Base-by-base conservation (phyloP, 2,888 invertebrate genomes). In the Ormyrus pomaceus region DNA sequence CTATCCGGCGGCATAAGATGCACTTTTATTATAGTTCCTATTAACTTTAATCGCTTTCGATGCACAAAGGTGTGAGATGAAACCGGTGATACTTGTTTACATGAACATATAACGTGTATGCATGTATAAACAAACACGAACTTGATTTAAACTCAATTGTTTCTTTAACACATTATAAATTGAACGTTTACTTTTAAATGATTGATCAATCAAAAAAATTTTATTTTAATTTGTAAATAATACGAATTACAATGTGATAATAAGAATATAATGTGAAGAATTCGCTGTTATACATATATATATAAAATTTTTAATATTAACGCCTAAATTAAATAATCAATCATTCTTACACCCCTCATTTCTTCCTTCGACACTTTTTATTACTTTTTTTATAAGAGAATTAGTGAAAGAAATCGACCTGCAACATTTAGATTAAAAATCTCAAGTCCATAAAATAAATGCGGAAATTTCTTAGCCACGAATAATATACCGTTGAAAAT, bases 1-100 rank as follows among this genome's bases (percentile, higher is more conserved):
- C 19, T 19, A 19, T 19, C 19, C 19, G 19, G 19, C 19, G 19
- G 19, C 19, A 19, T 19, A 19, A 19, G 0, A 19, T 19, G 19
- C 19, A 19, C 19, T 19, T 19, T 19, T 19, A 19, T 19, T 19
- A 19, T 19, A 19, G 19, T 19, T 19, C 19, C 19, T 46, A 62
- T 56, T n/a, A 19, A 59, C 59, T 7, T 59, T 59, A 59, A 59
- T 59, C 59, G 59, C 7, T 19, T 59, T 19, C 9, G 6, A n/a
- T 19, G 59, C 11, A 10, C 9, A 5, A 56, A 56, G 56, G 56
- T 56, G 56, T 11, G 56, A 56, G n/a, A 56, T 56, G 3, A 19
- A 59, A 59, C 59, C 59, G 59, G 59, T 59, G 59, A 59, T 59
- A 59, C 59, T 64, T 50, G 64, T 34, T 50, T 64, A 5, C 64